phyloP scores from a whole-genome alignment of 2,797 vertebrate species.

The Aselliscus stoliczkanus region DNA sequence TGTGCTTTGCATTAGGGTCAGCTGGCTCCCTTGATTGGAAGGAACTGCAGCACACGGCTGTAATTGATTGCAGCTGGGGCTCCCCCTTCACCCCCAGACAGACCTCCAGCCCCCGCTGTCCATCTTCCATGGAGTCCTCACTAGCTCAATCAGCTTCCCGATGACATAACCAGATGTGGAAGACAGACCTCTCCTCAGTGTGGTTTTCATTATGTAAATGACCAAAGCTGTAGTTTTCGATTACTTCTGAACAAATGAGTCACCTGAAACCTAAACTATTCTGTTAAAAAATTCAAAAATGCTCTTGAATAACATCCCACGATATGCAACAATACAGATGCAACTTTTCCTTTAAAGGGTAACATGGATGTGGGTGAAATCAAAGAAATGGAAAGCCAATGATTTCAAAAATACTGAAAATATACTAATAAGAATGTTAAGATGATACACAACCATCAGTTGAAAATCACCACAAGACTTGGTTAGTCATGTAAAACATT shows the following conservation, averaged over 20 bases:
- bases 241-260: constrained; percentile 52
- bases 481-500: not conserved
- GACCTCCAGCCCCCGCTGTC: not conserved
- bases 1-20: constrained; percentile 79
- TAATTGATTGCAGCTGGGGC: constrained; percentile 76
- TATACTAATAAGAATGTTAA: not conserved
- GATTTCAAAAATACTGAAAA: not conserved
- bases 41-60: constrained; percentile 57
- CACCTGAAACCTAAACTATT: constrained; percentile 29
- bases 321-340: not conserved
- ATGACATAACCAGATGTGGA: constrained; percentile 70
- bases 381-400: not conserved
- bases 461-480: not conserved
- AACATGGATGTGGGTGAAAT: not conserved
- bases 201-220: constrained; percentile 69
- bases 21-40: constrained; percentile 78
- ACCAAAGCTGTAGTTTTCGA: constrained; percentile 33
- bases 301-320: not conserved
- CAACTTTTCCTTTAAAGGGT: not conserved
- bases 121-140: constrained; percentile 47
- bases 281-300: constrained; percentile 35
- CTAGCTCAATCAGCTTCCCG: constrained; percentile 39
- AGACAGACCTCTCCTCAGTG: constrained; percentile 41
- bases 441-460: not conserved
- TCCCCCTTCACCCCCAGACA: not conserved